These are phyloP conservation scores for Oryzias sinensis DNA, from an alignment of 2,797 vertebrate genomes.

Conservation along the genomic window DNA sequence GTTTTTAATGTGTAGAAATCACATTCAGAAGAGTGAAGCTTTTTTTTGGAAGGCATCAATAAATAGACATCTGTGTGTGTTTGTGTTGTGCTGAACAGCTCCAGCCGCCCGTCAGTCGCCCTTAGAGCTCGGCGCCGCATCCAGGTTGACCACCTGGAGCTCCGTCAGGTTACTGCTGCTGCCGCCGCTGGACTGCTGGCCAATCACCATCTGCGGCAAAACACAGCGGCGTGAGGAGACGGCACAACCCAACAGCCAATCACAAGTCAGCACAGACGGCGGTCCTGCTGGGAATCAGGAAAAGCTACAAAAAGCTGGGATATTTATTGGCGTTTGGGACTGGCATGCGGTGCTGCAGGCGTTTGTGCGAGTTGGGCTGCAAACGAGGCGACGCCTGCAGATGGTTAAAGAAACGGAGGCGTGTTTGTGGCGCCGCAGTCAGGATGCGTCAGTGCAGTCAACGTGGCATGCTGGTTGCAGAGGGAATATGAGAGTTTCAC, in stretches of 20 bases:
- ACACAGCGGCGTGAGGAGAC: constrained; percentile 25
- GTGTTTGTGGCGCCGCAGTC: constrained; percentile 52
- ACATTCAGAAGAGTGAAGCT: constrained; percentile 72
- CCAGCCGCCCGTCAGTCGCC: constrained; percentile 81
- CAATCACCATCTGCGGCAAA: constrained; percentile 92
- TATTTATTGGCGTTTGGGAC: background rate
- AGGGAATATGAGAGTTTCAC: constrained; percentile 82
- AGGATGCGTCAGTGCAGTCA: constrained; percentile 70
- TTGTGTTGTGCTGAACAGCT: constrained; percentile 26
- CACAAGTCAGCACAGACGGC: constrained; percentile 13
- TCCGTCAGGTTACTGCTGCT: constrained; percentile 90
- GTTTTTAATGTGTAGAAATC: constrained; percentile 50
- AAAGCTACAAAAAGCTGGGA: constrained; percentile 1
- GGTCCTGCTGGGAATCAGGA: constrained; percentile 13
- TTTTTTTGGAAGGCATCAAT: constrained; percentile 90
- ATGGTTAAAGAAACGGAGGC: constrained; percentile 17
- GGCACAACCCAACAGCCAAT: background rate
- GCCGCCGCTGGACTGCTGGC: constrained; percentile 91
- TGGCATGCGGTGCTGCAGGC: constrained; percentile 52
- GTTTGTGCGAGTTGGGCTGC: constrained; percentile 26
- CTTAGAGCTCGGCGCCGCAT: constrained; percentile 87
- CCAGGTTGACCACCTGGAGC: constrained; percentile 95
- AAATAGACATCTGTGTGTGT: constrained; percentile 83
- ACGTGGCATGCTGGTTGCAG: constrained; percentile 77
- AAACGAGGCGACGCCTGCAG: constrained; percentile 18